Conservation (phyloP, 2,888 invertebrate genomes). For the Ischnus inquisitorius region DNA sequence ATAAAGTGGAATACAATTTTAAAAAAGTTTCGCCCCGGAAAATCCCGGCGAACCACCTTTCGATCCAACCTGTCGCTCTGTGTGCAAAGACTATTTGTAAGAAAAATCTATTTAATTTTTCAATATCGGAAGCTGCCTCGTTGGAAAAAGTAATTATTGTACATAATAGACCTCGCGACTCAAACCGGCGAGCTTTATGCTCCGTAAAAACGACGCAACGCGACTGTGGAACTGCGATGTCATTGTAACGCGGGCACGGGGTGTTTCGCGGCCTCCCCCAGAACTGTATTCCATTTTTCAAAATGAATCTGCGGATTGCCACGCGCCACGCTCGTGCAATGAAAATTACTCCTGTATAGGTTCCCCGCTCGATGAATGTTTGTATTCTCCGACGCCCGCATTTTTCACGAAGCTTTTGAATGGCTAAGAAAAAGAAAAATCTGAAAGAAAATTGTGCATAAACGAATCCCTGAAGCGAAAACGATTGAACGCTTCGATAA, state of each 20-base stretch:
- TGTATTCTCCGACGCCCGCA: not conserved
- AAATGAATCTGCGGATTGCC: not conserved
- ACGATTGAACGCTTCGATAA: constrained; percentile 9
- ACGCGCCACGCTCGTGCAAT: not conserved
- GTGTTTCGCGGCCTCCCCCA: not conserved
- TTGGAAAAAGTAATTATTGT: constrained; percentile 55
- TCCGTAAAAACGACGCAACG: not conserved
- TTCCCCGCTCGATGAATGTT: not conserved
- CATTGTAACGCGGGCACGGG: not conserved
- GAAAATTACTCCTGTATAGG: not conserved
- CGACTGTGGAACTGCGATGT: constrained; percentile 4
- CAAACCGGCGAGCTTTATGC: not conserved
- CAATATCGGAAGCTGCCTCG: not conserved
- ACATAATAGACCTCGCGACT: constrained; percentile 13
- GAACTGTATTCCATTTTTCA: not conserved
- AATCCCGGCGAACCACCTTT: too few species aligned
- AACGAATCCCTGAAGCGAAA: constrained; percentile 18
- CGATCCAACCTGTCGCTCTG: too few species aligned
- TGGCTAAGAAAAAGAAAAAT: not conserved
- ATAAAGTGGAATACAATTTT: too few species aligned
- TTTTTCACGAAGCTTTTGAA: not conserved
- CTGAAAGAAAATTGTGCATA: not conserved
- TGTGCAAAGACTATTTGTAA: not conserved
- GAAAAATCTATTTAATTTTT: not conserved
- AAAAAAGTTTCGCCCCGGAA: too few species aligned